A percentile compares a stretch with the other conserved stretches of the same genome.
These are phyloP conservation scores for Genyomyrus donnyi DNA, from an alignment of 2,113 vertebrate genomes.

Conservation along the genomic window DNA sequence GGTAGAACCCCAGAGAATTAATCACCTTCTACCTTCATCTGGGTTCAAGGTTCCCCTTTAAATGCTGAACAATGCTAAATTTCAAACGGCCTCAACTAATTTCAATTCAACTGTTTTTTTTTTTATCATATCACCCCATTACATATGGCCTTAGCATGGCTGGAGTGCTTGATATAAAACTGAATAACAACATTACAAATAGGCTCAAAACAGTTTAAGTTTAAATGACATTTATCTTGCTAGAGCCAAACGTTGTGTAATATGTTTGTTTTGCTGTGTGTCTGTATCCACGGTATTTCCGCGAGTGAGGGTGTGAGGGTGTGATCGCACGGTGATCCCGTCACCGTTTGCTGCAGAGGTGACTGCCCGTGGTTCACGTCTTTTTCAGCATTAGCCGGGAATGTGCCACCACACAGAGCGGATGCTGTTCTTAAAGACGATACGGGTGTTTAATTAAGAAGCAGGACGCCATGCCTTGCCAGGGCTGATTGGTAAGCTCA, in stretches of 20 bases:
- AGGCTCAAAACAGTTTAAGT: background rate
- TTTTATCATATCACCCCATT: background rate
- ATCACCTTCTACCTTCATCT: constrained; percentile 14
- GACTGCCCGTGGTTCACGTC: background rate
- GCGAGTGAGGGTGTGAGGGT: background rate
- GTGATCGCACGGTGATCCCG: background rate
- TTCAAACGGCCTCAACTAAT: background rate
- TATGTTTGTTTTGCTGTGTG: background rate
- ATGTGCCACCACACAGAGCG: background rate
- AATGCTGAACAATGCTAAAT: constrained; percentile 3
- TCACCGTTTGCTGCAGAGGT: background rate
- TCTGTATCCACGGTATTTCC: background rate
- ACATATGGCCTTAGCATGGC: background rate
- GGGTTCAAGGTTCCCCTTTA: constrained; percentile 6
- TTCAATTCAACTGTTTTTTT: background rate
- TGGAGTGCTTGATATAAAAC: background rate
- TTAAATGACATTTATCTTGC: background rate
- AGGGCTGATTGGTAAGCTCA: constrained; percentile 30
- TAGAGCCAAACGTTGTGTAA: background rate
- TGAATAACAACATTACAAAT: background rate
- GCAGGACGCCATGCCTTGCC: constrained; percentile 16
- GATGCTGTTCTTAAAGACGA: background rate
- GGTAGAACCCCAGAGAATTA: background rate
- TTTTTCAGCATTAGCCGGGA: background rate
- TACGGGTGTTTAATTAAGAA: constrained; percentile 7